A percentile compares a stretch with the other conserved stretches of the same genome.
Conservation (phyloP, 2,113 vertebrate genomes). For the Ramphastos sulfuratus region DNA sequence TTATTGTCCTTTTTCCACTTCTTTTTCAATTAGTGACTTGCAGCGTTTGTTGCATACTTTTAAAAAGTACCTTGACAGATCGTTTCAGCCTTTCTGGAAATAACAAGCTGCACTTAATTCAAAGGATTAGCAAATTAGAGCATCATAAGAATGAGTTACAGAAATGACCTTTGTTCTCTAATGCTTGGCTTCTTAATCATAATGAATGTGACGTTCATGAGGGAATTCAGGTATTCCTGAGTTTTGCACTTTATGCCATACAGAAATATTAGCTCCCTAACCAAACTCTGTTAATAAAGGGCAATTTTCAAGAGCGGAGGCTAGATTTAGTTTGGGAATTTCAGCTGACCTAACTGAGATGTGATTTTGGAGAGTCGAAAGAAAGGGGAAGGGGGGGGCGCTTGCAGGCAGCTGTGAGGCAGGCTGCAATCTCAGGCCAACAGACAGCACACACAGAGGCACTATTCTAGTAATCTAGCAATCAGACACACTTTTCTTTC, state of each 20-base stretch:
- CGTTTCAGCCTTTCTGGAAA: conserved; percentile 8
- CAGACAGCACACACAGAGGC: background rate
- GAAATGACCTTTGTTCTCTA: background rate
- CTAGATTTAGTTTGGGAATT: background rate
- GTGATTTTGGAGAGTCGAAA: background rate
- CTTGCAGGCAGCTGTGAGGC: background rate
- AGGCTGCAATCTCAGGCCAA: background rate
- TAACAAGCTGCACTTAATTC: background rate
- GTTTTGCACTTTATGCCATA: background rate
- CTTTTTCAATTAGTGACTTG: background rate
- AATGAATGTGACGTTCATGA: background rate
- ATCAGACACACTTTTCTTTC: background rate
- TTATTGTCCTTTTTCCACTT: too few species aligned
- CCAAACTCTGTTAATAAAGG: fast-evolving
- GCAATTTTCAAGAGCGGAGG: background rate
- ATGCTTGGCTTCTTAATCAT: background rate
- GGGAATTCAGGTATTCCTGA: background rate
- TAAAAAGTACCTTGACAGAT: background rate
- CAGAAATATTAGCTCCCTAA: background rate
- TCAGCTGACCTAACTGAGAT: background rate
- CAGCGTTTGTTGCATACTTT: background rate
- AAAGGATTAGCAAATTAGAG: background rate
- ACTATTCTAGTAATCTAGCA: fast-evolving
- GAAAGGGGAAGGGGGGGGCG: background rate
- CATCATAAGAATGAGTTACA: background rate